Evolutionary conservation across 2,797 vertebrate genomes (phyloP).

Genomic region (Gambelia wislizenii): DNA sequence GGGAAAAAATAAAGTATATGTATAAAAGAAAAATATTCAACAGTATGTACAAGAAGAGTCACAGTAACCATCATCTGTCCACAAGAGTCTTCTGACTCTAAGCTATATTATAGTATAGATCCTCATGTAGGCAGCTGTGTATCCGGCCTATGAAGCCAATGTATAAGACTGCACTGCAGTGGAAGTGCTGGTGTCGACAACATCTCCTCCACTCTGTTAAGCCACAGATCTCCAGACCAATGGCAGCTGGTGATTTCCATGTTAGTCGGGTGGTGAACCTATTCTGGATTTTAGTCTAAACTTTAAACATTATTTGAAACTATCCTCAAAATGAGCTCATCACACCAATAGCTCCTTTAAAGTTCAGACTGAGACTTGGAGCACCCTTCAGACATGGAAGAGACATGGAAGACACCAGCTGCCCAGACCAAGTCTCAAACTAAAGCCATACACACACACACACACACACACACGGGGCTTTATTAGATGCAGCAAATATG

Average conservation of each 20-base stretch:
- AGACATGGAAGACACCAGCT: too few relatives aligned
- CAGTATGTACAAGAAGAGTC: not conserved
- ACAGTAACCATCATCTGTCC: not conserved
- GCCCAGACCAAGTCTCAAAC: not conserved
- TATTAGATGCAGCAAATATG: too few relatives aligned
- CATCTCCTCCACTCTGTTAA: not conserved
- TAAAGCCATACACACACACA: not conserved
- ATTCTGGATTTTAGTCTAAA: too few relatives aligned
- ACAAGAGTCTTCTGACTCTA: not conserved
- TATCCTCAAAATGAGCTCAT: too few relatives aligned
- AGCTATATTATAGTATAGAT: not conserved
- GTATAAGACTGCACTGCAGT: not conserved
- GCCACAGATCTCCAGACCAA: not conserved
- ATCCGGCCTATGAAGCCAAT: not conserved
- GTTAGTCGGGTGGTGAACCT: too few relatives aligned
- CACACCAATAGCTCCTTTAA: too few relatives aligned
- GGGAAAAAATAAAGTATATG: not conserved
- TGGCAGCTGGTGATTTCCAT: too few relatives aligned
- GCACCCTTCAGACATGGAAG: too few relatives aligned
- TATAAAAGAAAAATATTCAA: not conserved
- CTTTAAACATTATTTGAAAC: too few relatives aligned
- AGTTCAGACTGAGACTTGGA: too few relatives aligned
- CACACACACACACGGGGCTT: too few relatives aligned
- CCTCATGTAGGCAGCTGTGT: not conserved
- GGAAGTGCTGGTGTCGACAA: not conserved